Conservation (phyloP, 2,888 invertebrate genomes). For the Nesidiocoris tenuis region DNA sequence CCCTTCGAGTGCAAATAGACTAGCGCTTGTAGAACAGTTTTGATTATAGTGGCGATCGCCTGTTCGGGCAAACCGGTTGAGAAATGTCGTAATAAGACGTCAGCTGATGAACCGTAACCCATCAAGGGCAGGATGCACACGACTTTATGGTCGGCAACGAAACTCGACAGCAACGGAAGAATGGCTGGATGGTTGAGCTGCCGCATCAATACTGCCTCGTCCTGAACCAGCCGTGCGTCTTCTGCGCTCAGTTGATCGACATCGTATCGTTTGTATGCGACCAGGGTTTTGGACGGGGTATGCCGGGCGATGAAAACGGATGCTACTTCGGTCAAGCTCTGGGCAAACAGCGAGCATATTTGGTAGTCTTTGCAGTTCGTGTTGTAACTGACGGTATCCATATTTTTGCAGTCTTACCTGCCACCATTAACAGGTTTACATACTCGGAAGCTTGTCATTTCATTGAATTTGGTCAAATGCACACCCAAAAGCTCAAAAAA, state of each 20-base stretch:
- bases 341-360: slow-evolving; percentile 66
- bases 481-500: too few species aligned
- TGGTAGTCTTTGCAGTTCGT: slow-evolving; percentile 60
- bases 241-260: slow-evolving; percentile 62
- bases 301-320: slow-evolving; percentile 71
- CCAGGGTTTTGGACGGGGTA: slow-evolving; percentile 64
- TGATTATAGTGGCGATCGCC: slow-evolving; percentile 74
- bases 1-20: slow-evolving; percentile 82
- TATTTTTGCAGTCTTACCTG: too few species aligned
- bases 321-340: slow-evolving; percentile 69
- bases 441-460: too few species aligned
- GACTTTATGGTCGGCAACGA: slow-evolving; percentile 74
- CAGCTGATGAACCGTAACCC: slow-evolving; percentile 80
- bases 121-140: slow-evolving; percentile 79
- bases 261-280: slow-evolving; percentile 74
- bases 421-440: too few species aligned
- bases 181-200: slow-evolving; percentile 79
- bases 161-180: slow-evolving; percentile 71
- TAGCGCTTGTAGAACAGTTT: slow-evolving; percentile 75
- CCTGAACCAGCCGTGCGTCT: slow-evolving; percentile 52
- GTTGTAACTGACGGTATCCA: slow-evolving; percentile 41
- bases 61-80: slow-evolving; percentile 76
- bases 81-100: slow-evolving; percentile 74
- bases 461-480: too few species aligned
- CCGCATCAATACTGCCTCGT: slow-evolving; percentile 75